Evolutionary conservation across 2,888 invertebrate genomes (phyloP).

Genomic region (Eudasyphora cyanicolor): DNA sequence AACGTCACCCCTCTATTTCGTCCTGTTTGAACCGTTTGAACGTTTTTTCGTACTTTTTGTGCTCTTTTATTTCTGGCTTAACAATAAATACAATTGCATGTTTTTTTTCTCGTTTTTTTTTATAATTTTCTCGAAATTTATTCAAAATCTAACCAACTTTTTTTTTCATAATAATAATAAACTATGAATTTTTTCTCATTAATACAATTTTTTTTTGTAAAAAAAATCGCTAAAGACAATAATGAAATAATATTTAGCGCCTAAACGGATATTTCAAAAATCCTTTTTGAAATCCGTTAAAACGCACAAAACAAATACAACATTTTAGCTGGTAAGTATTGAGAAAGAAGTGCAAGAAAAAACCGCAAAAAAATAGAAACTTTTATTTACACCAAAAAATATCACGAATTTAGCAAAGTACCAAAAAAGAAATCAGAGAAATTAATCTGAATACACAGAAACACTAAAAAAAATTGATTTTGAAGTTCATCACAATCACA

Average conservation of each 20-base stretch:
- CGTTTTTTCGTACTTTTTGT: background rate
- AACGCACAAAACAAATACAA: conserved; percentile 52
- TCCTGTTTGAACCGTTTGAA: background rate
- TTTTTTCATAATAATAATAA: too few species aligned
- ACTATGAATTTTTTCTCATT: background rate
- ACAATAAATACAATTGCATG: background rate
- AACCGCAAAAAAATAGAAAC: background rate
- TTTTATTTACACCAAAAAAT: background rate
- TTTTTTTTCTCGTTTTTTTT: conserved; percentile 16
- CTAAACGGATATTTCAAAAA: conserved; percentile 62
- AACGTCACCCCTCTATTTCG: background rate
- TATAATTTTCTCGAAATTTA: conserved; percentile 44
- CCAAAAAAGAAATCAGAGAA: background rate
- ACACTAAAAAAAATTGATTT: background rate
- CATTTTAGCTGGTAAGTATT: conserved; percentile 60
- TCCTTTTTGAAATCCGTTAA: conserved; percentile 62
- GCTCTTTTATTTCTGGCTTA: conserved; percentile 13
- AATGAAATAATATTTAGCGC: conserved; percentile 64
- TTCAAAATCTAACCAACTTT: background rate
- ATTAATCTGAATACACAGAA: background rate
- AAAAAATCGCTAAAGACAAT: conserved; percentile 36
- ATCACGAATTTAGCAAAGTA: background rate
- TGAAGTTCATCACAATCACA: conserved; percentile 22
- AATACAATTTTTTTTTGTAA: conserved; percentile 24
- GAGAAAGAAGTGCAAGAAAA: background rate